These are phyloP conservation scores for Sinotaia quadrata DNA, from an alignment of 2,888 invertebrate genomes.

Conservation along the genomic window DNA sequence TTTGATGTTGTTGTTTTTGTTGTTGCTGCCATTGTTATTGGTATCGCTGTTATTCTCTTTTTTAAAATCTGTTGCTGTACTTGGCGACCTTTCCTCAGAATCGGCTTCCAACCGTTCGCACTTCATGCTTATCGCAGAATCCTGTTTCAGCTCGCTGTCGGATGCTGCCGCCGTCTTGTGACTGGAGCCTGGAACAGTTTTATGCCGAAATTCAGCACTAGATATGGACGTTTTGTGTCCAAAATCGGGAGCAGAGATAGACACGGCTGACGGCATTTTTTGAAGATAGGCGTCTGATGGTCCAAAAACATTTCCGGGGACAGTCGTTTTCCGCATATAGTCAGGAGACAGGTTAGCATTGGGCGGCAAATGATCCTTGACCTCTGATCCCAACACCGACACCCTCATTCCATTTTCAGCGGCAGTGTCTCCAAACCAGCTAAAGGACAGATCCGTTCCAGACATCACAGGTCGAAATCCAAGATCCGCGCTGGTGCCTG, in stretches of 20 bases:
- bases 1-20: constrained; percentile 38
- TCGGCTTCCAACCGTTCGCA: constrained; percentile 15
- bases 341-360: neutral
- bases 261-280: too few relatives aligned
- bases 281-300: too few relatives aligned
- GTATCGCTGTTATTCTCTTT: constrained; percentile 14
- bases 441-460: constrained; percentile 9
- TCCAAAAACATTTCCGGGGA: constrained; percentile 1
- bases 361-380: neutral
- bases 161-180: neutral
- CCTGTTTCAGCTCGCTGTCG: neutral
- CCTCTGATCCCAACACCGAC: constrained; percentile 3
- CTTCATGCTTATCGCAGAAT: neutral
- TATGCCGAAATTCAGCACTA: neutral
- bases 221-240: neutral
- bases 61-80: constrained; percentile 1
- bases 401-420: constrained; percentile 12
- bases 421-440: constrained; percentile 10
- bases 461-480: constrained; percentile 15
- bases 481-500: neutral
- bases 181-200: neutral
- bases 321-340: neutral
- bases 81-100: constrained; percentile 1
- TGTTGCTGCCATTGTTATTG: constrained; percentile 18
- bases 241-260: neutral